A percentile compares a stretch with the other conserved stretches of the same genome.
Evolutionary conservation across 2,113 vertebrate species (phyloP).

Genomic region (Psittacula cyanocephala): DNA sequence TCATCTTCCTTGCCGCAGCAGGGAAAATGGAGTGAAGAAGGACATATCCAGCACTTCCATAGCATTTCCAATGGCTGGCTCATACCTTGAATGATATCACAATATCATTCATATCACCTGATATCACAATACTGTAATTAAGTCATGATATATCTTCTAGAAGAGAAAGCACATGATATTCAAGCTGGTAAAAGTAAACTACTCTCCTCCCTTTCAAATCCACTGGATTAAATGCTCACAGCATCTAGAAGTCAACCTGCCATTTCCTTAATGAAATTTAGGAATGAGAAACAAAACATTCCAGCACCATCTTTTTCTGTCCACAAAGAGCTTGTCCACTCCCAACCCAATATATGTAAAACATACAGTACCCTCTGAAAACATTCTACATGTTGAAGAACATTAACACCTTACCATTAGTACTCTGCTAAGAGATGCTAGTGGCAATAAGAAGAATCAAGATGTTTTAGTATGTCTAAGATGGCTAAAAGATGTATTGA

Average conservation of each 20-base stretch:
- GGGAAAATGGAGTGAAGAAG: not conserved
- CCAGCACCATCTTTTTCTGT: not conserved
- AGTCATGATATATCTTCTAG: not conserved
- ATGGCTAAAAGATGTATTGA: not conserved
- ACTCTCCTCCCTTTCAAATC: not conserved
- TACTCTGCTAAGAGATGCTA: not conserved
- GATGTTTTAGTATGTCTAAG: not conserved
- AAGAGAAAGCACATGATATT: not conserved
- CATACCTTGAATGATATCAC: not conserved
- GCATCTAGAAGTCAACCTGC: not conserved
- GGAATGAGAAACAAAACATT: not conserved
- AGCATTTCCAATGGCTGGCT: not conserved
- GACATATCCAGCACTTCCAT: not conserved
- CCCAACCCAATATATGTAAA: rapidly evolving
- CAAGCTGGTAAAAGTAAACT: not conserved
- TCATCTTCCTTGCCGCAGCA: not conserved
- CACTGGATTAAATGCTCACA: not conserved
- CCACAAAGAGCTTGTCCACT: not conserved
- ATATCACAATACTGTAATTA: not conserved
- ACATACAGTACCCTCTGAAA: not conserved
- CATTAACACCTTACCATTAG: not conserved
- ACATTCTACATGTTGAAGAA: not conserved
- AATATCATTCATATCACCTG: no score
- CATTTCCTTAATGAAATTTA: not conserved
- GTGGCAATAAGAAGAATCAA: not conserved